Percentiles rank a stretch among this genome's conserved stretches.
These are phyloP conservation scores for Pygoscelis adeliae DNA, from an alignment of 2,113 vertebrate species.

Conservation along the genomic window DNA sequence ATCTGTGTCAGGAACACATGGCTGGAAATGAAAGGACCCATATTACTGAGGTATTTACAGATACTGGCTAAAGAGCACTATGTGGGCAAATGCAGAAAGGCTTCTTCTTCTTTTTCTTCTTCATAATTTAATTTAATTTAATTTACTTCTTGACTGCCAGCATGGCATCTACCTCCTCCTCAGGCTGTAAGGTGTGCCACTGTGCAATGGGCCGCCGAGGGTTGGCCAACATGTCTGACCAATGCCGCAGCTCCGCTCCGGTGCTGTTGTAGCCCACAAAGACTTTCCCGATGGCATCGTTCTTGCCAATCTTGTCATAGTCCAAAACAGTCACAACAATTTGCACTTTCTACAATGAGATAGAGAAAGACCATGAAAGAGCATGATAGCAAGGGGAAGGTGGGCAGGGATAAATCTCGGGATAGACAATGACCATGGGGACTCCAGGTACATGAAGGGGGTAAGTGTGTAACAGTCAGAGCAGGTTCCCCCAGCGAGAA, in stretches of 20 bases:
- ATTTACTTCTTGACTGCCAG: conserved; percentile 95
- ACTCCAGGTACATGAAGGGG: neutral
- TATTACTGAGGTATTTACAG: conserved; percentile 99
- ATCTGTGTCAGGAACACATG: conserved; percentile 77
- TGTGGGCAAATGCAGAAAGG: conserved; percentile 89
- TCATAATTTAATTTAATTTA: conserved; percentile 61
- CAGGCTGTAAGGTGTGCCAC: conserved; percentile 95
- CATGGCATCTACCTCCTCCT: conserved; percentile 97
- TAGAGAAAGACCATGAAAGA: neutral
- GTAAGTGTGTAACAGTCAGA: neutral
- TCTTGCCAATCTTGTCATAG: conserved; percentile 99
- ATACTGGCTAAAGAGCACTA: conserved; percentile 98
- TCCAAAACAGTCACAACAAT: conserved; percentile 99
- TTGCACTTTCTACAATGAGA: conserved; percentile 93
- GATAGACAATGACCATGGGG: neutral
- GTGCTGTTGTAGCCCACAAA: conserved; percentile 99
- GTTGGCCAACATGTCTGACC: conserved; percentile 99
- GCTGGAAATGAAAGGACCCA: conserved; percentile 88
- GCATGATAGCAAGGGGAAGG: neutral
- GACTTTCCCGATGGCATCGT: conserved; percentile 98
- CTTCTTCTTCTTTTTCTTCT: conserved; percentile 57
- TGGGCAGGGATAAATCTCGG: neutral
- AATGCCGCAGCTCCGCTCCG: conserved; percentile 95
- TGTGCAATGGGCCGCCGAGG: conserved; percentile 97
- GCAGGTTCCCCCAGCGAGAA: neutral